Base-by-base conservation (phyloP, 2,113 vertebrate genomes). In the Austrofundulus limnaeus region DNA sequence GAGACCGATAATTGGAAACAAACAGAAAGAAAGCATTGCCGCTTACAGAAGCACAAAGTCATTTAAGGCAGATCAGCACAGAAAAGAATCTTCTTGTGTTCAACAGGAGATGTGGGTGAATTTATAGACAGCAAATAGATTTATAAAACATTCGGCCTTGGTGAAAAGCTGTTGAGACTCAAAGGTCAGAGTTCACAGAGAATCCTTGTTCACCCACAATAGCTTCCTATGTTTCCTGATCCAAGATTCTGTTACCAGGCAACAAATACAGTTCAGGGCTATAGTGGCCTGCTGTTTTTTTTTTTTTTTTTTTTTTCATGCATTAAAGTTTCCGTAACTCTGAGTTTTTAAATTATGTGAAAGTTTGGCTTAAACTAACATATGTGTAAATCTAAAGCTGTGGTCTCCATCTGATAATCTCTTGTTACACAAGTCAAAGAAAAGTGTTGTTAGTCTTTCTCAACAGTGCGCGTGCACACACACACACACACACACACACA, bases 191-290 rank as follows among this genome's bases (percentile, higher is more conserved):
- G 81, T 57, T 75, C 70, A 61, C 66, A 45, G 58, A 60, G 77
- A 74, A 78, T 76, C 65, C 69, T 67, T 75, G 63, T 67, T 65
- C 70, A 64, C 68, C 68, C 67, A 80, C 73, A 78, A 65, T 65
- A 56, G 43, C 45, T 70, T 55, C 43, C 60, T 61, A 54, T 68
- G 60, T 74, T 70, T 67, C 73, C 81, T 66, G 61, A 64, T 78
- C 61, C 75, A 63, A 60, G 62, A 64, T 47, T 55, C 61, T 69
- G 83, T 85, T 85, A 59, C 81, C 78, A 70, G 69, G 77, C 81
- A 87, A 84, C 77, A 59, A 66, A 70, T 66, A 43, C 19, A 11
- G 4, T 66, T 76, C 51, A 16, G 51, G 58, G 54, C 46, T 10
- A n/a, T n/a, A 19, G 42, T 19, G 57, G 60, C 56, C 55, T 31